phyloP scores from a whole-genome alignment of 2,113 vertebrate species.

The Xiphophorus maculatus region DNA sequence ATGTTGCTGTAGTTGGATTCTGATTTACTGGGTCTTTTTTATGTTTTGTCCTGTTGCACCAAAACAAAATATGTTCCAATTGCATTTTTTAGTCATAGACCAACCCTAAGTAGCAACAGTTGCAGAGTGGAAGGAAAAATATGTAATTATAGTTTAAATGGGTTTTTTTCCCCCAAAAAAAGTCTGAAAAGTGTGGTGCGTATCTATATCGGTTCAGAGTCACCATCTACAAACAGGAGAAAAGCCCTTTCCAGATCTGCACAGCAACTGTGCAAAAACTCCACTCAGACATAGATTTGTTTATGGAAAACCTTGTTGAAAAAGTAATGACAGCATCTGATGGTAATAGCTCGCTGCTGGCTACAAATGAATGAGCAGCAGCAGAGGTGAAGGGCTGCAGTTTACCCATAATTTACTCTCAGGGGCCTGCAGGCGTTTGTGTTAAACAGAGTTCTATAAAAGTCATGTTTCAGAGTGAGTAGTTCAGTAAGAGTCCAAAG shows the following conservation, averaged over 20 bases:
- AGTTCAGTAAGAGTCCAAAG: background rate
- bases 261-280: conserved; percentile 20
- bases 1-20: too few relatives aligned
- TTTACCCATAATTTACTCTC: conserved; percentile 33
- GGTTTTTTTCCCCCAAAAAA: background rate
- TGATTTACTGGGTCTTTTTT: too few relatives aligned
- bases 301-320: conserved; percentile 31
- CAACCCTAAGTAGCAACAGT: background rate
- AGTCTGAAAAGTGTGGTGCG: background rate
- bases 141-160: background rate
- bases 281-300: conserved; percentile 14
- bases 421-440: background rate
- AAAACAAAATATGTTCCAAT: background rate
- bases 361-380: conserved; percentile 27
- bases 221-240: conserved; percentile 25
- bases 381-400: conserved; percentile 33
- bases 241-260: conserved; percentile 12
- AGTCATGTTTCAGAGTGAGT: background rate
- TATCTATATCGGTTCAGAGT: background rate
- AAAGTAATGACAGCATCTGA: conserved; percentile 31
- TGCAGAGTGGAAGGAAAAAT: too few relatives aligned
- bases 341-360: conserved; percentile 8
- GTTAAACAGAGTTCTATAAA: conserved; percentile 10
- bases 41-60: background rate
- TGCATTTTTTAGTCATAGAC: background rate